These are phyloP conservation scores for Chaetodon auriga DNA, from an alignment of 2,113 vertebrate genomes.

Conservation along the genomic window DNA sequence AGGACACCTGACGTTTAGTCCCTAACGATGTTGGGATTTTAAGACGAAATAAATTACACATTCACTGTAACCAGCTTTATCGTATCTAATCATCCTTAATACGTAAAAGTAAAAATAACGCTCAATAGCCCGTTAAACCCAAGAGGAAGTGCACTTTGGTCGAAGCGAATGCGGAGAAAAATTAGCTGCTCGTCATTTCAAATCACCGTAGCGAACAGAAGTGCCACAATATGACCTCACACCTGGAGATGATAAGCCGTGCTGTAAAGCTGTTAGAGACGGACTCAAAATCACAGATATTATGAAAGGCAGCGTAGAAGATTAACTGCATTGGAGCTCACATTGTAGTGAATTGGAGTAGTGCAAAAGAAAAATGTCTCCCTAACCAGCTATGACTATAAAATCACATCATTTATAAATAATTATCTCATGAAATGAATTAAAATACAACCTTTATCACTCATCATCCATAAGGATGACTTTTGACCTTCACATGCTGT, in stretches of 20 bases:
- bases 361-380: constrained; percentile 43
- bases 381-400: constrained; percentile 37
- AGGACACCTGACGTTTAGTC: constrained; percentile 36
- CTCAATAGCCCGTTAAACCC: constrained; percentile 62
- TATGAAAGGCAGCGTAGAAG: constrained; percentile 38
- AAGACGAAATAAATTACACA: constrained; percentile 25
- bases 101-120: constrained; percentile 67
- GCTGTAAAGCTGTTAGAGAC: constrained; percentile 45
- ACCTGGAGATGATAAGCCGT: constrained; percentile 41
- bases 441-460: constrained; percentile 21
- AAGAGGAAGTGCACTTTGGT: constrained; percentile 82
- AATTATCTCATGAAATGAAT: constrained; percentile 50
- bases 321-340: constrained; percentile 46
- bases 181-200: constrained; percentile 62
- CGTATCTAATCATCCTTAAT: constrained; percentile 30
- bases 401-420: constrained; percentile 72
- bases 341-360: constrained; percentile 16
- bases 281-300: constrained; percentile 42
- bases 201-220: constrained; percentile 37
- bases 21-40: background rate
- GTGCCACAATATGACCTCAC: constrained; percentile 35
- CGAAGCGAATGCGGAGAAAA: constrained; percentile 41
- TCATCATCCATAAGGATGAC: constrained; percentile 11
- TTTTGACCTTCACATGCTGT: background rate
- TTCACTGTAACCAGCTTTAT: constrained; percentile 17